Evolutionary conservation across 2,113 vertebrate genomes (phyloP).

Genomic region (Rafetus swinhoei): DNA sequence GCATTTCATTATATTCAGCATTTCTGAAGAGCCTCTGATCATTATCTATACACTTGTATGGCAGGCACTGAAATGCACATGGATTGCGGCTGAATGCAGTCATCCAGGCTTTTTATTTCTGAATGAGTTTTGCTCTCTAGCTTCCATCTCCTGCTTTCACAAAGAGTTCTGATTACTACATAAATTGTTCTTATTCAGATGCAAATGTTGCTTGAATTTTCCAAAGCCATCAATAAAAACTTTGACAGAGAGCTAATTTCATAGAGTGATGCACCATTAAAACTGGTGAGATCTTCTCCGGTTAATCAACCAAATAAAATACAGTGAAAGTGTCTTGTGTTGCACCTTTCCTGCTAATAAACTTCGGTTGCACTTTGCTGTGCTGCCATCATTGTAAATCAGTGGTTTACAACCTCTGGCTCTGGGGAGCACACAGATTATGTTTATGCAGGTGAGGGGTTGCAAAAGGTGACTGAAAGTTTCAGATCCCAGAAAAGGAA

Average conservation of each 20-base stretch:
- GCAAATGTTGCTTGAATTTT: background rate
- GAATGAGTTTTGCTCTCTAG: background rate
- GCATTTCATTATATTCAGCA: conserved; percentile 5
- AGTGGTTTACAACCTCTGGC: background rate
- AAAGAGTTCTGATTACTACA: conserved; percentile 1
- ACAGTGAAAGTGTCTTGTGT: background rate
- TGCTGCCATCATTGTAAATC: background rate
- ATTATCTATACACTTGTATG: background rate
- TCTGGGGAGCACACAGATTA: background rate
- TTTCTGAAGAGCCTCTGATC: background rate
- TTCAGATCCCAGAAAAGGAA: background rate
- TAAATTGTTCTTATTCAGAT: background rate
- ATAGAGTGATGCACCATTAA: background rate
- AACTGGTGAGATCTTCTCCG: fast-evolving
- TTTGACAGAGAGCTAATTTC: background rate
- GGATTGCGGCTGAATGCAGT: background rate
- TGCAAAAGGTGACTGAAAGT: background rate
- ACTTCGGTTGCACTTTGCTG: background rate
- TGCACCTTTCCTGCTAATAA: background rate
- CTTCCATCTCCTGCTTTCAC: background rate
- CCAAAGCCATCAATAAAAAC: background rate
- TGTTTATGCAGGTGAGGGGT: background rate
- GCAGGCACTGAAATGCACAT: background rate
- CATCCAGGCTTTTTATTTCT: background rate
- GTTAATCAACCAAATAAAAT: background rate